Evolutionary conservation across 1,140 invertebrate genomes (phyloP).

Genomic region (Thaumatotibia leucotreta): DNA sequence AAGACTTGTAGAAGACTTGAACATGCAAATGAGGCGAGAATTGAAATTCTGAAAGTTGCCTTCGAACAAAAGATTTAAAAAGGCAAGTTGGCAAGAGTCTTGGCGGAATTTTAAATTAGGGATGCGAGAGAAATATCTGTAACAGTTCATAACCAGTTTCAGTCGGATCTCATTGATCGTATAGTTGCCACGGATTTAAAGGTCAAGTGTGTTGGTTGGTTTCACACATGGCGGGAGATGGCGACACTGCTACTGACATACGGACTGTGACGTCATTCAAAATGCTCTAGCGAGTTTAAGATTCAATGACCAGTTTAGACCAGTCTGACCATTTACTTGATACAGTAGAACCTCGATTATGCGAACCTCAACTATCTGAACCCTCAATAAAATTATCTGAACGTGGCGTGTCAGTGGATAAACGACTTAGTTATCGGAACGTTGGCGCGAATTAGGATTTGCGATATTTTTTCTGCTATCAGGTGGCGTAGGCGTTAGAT

Average conservation of each 20-base stretch:
- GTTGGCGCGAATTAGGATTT: too few relatives aligned
- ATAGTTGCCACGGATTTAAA: not conserved
- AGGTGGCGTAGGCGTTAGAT: too few relatives aligned
- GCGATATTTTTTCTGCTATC: too few relatives aligned
- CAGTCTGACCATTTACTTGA: too few relatives aligned
- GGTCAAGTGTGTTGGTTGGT: not conserved
- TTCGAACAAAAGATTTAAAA: not conserved
- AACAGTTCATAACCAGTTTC: not conserved
- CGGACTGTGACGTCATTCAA: not conserved
- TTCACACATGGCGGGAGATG: not conserved
- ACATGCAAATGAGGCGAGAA: not conserved
- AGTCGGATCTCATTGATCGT: not conserved
- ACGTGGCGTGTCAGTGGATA: too few relatives aligned
- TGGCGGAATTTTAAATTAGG: not conserved
- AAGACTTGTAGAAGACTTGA: not conserved
- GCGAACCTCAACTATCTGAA: too few relatives aligned
- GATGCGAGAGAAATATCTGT: not conserved
- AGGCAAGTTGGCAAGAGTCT: not conserved
- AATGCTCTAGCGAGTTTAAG: not conserved
- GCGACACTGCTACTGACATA: not conserved
- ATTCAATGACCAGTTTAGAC: too few relatives aligned
- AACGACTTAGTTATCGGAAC: too few relatives aligned
- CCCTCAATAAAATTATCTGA: too few relatives aligned
- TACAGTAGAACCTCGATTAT: too few relatives aligned
- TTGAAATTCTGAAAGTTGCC: not conserved